Conservation (phyloP, 92 coral and sea anemone species). For the Parazoanthus swiftii region DNA sequence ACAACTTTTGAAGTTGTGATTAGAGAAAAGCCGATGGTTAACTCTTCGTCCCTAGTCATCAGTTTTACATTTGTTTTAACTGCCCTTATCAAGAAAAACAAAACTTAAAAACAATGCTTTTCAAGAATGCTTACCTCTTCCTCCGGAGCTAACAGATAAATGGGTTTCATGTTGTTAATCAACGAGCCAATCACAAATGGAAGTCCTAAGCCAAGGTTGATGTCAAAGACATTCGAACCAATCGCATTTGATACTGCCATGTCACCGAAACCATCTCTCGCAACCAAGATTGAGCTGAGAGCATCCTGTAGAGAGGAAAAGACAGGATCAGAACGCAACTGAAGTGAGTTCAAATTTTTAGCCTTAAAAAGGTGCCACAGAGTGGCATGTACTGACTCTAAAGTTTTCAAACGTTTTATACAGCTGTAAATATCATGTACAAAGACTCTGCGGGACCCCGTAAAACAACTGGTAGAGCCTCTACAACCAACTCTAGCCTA, state of each 20-base stretch:
- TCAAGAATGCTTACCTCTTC: slow-evolving; percentile 70
- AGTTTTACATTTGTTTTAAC: too few relatives aligned
- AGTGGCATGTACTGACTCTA: too few relatives aligned
- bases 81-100: neutral
- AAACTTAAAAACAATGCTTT: too few relatives aligned
- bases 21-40: too few relatives aligned
- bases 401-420: too few relatives aligned
- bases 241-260: slow-evolving; percentile 99
- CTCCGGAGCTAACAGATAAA: slow-evolving; percentile 64
- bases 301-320: slow-evolving; percentile 74
- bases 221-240: slow-evolving; percentile 98
- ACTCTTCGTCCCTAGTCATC: too few relatives aligned
- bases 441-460: too few relatives aligned
- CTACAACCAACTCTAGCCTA: too few relatives aligned
- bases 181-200: slow-evolving; percentile 87
- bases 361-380: too few relatives aligned
- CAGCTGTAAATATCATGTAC: too few relatives aligned
- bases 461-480: too few relatives aligned
- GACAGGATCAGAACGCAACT: neutral
- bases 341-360: neutral
- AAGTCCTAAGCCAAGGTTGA: slow-evolving; percentile 95
- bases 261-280: slow-evolving; percentile 99
- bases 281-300: slow-evolving; percentile 92
- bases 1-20: too few relatives aligned
- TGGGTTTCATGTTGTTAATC: slow-evolving; percentile 83